These are phyloP conservation scores for Drosophila pullipes DNA, from an alignment of 2,888 invertebrate genomes.

Conservation along the genomic window DNA sequence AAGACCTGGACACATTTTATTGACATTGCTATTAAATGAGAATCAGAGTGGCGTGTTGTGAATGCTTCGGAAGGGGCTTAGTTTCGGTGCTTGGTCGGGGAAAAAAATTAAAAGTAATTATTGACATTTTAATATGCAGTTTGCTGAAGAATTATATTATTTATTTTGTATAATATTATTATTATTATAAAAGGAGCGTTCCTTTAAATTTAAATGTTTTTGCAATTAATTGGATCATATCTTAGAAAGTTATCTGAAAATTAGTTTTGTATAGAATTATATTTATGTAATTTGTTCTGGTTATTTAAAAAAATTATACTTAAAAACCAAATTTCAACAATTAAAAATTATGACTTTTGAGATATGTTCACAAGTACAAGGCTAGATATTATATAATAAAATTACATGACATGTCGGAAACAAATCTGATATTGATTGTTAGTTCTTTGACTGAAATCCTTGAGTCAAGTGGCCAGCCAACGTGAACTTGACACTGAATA, in stretches of 20 bases:
- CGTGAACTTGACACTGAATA: conserved; percentile 72
- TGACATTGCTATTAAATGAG: conserved; percentile 52
- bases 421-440: conserved; percentile 31
- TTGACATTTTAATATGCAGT: background rate
- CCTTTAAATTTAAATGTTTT: background rate
- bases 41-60: conserved; percentile 21
- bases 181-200: background rate
- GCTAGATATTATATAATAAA: background rate
- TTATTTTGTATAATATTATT: background rate
- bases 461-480: conserved; percentile 53
- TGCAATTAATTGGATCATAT: background rate
- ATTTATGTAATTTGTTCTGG: too few relatives aligned
- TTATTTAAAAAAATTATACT: too few relatives aligned
- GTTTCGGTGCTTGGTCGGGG: conserved; percentile 9
- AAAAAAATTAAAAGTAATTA: conserved; percentile 27
- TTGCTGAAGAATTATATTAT: background rate
- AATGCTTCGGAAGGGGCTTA: background rate
- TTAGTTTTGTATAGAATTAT: too few relatives aligned
- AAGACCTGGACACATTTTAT: conserved; percentile 27
- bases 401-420: background rate
- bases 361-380: background rate
- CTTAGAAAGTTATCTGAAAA: background rate
- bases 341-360: background rate
- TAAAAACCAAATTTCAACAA: too few relatives aligned
- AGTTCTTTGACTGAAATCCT: conserved; percentile 30